A percentile compares a stretch with the other conserved stretches of the same genome.
phyloP scores from a whole-genome alignment of 2,888 invertebrate genomes.

The Lycia hirtaria region DNA sequence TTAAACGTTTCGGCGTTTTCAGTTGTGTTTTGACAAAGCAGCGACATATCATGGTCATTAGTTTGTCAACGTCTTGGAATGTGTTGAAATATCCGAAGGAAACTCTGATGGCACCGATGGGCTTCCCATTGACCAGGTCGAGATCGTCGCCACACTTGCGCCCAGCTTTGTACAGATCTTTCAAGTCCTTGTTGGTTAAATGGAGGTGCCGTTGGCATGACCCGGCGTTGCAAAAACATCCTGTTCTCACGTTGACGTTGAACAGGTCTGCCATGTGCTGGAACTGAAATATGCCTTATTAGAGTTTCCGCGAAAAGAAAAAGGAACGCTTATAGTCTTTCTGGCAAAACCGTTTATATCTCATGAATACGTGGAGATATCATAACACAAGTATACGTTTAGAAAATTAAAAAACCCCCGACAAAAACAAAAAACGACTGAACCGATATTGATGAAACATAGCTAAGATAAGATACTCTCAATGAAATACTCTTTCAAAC shows the following conservation, averaged over 20 bases:
- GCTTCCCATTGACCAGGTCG: conserved; percentile 93
- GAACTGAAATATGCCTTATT: no score
- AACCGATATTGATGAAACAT: no score
- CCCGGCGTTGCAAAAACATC: conserved; percentile 98
- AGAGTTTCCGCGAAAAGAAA: no score
- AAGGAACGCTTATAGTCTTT: no score
- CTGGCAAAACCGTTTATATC: no score
- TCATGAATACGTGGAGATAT: no score
- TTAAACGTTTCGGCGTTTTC: conserved; percentile 61
- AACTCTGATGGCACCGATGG: conserved; percentile 96
- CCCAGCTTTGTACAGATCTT: conserved; percentile 92
- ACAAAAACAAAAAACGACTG: no score
- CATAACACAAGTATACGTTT: no score
- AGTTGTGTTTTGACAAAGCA: conserved; percentile 87
- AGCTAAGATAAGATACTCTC: no score
- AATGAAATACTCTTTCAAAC: no score
- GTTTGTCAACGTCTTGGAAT: conserved; percentile 88
- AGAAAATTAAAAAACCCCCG: no score
- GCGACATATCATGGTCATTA: conserved; percentile 90
- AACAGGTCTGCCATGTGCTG: conserved; percentile 95
- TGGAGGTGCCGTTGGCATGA: conserved; percentile 94
- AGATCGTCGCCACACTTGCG: conserved; percentile 96
- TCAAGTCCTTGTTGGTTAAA: conserved; percentile 88
- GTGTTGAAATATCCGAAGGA: conserved; percentile 97
- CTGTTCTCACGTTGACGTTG: conserved; percentile 94